Conservation (phyloP, 2,888 invertebrate genomes). For the Macrostomum cliftonense region DNA sequence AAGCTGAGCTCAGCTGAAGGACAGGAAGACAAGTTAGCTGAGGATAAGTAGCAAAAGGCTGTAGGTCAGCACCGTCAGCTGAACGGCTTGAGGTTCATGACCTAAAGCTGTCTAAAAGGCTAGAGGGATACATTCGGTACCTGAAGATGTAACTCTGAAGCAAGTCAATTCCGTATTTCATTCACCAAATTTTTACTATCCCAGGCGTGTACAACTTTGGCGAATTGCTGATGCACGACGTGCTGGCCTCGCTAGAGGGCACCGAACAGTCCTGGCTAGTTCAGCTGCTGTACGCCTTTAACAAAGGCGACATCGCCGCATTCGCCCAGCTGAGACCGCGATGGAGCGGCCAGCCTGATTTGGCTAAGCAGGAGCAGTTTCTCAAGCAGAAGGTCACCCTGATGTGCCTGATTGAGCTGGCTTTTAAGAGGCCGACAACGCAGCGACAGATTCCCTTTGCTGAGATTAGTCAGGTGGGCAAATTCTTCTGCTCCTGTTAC, state of each 20-base stretch:
- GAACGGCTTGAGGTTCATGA: too few species aligned
- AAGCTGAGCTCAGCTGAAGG: too few species aligned
- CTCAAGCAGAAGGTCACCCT: conserved; percentile 79
- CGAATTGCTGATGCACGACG: conserved; percentile 46
- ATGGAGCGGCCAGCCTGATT: conserved; percentile 61
- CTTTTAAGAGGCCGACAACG: conserved; percentile 74
- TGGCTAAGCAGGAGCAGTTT: conserved; percentile 54
- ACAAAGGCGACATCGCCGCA: conserved; percentile 47
- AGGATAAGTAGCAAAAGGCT: too few species aligned
- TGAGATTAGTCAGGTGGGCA: conserved; percentile 73
- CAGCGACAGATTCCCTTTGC: conserved; percentile 64
- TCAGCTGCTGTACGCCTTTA: conserved; percentile 49
- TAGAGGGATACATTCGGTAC: too few species aligned
- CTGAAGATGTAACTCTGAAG: background rate
- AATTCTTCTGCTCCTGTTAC: too few species aligned
- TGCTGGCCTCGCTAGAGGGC: conserved; percentile 58
- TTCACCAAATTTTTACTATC: too few species aligned
- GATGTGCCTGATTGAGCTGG: conserved; percentile 94
- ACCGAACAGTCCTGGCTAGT: conserved; percentile 57
- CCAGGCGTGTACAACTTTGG: conserved; percentile 80
- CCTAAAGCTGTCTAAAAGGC: too few species aligned
- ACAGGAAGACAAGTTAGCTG: too few species aligned
- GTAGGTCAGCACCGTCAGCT: too few species aligned
- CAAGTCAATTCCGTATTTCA: too few species aligned
- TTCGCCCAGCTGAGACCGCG: conserved; percentile 46